Base-by-base conservation (phyloP, 2,888 invertebrate genomes). In the Athetis lepigone region DNA sequence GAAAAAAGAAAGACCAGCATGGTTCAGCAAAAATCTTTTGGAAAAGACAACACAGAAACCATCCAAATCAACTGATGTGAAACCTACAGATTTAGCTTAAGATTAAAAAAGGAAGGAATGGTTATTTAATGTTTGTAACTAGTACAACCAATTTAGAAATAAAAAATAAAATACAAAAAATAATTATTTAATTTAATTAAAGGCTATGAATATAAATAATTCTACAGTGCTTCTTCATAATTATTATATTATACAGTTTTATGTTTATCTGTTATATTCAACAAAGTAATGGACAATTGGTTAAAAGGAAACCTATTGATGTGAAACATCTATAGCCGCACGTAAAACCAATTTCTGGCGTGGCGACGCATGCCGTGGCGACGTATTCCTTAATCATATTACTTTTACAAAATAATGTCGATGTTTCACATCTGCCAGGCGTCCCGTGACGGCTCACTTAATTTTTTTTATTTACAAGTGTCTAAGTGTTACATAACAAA, bases 21-120 rank as follows among this genome's bases (percentile, higher is more conserved):
- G 98, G 98, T 99, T 98, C 85, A 97, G 97, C 76, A 97, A 96
- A 82, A 98, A 98, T 92, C 95, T 99, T 51, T 90, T 98, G 19
- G 97, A 98, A 85, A 96, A 97, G 85, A 96, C 97, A 0, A 97
- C 98, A 18, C 96, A 97, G 79, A 96, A 96, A 73, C 95, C 96
- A 40, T 96, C 97, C 0, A 94, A 95, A 36, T 96, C 96, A n/a
- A 97, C 96, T 73, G 97, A 97, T 89, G 96, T 97, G 0, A 97
- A 97, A 88, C 97, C 97, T 36, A 96, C 96, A 45, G 96, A 97
- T 80, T 92, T 97, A 83, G 97, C 96, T 65, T 97, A 96, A 88
- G 69, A 51, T 21, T 23, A 23, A 27, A 3, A 42, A 36, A 33
- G 8, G 37, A 57, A 52, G 25, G 58, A 50, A 29, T 63, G 11